Percentiles rank a stretch among this genome's conserved stretches.
phyloP scores from a whole-genome alignment of 64 coral and sea anemone species.

The Stichodactyla mertensii region DNA sequence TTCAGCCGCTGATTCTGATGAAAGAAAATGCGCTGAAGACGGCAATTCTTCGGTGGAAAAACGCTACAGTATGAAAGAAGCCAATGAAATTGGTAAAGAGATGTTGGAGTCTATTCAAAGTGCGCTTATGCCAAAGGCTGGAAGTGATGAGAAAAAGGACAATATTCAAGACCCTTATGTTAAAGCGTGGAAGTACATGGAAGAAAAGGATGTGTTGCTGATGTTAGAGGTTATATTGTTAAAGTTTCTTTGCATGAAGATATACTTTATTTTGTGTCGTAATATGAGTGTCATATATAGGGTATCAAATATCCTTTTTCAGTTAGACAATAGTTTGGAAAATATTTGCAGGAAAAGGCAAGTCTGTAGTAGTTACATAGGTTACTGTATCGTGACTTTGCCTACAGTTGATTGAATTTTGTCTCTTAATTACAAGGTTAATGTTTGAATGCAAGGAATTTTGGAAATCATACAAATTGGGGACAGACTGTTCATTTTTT shows the following conservation, averaged over 20 bases:
- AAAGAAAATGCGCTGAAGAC: neutral
- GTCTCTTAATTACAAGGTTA: no score
- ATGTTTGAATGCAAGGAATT: no score
- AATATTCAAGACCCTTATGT: conserved; percentile 25
- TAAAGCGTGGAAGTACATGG: conserved; percentile 59
- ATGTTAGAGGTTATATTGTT: conserved; percentile 30
- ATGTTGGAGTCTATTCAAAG: conserved; percentile 32
- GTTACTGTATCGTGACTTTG: no score
- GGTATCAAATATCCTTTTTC: no score
- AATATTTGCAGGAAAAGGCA: neutral
- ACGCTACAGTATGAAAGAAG: conserved; percentile 27
- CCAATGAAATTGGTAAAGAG: conserved; percentile 40
- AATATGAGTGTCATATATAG: no score
- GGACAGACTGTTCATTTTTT: no score
- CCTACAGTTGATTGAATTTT: no score
- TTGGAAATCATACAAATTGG: no score
- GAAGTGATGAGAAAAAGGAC: neutral
- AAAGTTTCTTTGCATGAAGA: neutral
- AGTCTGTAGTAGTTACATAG: no score
- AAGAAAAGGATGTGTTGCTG: conserved; percentile 36
- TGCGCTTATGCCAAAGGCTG: neutral
- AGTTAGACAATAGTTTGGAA: neutral
- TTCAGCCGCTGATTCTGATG: neutral
- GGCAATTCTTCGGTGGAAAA: neutral
- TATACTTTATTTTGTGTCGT: no score